A percentile compares a stretch with the other conserved stretches of the same genome.
These are phyloP conservation scores for Oryzias melastigma DNA, from an alignment of 2,113 vertebrate species.

Conservation along the genomic window DNA sequence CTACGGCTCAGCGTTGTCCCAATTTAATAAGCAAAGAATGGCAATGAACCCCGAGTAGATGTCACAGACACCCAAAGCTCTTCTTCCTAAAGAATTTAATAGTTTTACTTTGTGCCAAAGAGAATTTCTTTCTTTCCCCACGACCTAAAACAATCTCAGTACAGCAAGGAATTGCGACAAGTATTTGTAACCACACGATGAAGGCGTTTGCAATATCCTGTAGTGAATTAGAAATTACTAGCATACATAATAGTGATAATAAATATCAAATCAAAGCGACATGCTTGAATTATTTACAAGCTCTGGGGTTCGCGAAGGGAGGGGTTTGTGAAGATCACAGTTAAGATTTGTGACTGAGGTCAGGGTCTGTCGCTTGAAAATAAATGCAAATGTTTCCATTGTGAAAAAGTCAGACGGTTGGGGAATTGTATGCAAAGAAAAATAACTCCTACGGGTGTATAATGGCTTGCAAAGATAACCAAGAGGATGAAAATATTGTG, in stretches of 20 bases:
- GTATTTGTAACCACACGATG: not conserved
- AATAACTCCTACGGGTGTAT: too few relatives aligned
- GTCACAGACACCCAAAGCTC: constrained; percentile 9
- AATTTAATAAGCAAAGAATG: constrained; percentile 1
- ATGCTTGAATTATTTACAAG: too few relatives aligned
- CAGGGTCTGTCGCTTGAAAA: too few relatives aligned
- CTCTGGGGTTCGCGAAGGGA: too few relatives aligned
- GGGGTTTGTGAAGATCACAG: too few relatives aligned
- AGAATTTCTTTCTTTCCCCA: too few relatives aligned
- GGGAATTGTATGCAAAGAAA: too few relatives aligned
- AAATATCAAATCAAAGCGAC: not conserved
- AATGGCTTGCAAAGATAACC: too few relatives aligned
- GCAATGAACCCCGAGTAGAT: constrained; percentile 6
- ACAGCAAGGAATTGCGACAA: not conserved
- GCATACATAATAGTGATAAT: not conserved
- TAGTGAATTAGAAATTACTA: not conserved
- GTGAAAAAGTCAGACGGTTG: too few relatives aligned
- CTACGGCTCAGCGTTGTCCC: constrained; percentile 1
- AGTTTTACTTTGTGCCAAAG: constrained; percentile 18
- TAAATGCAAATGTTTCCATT: too few relatives aligned
- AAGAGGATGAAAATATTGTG: too few relatives aligned
- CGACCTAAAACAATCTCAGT: not conserved
- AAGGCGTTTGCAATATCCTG: not conserved
- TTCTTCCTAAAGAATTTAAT: not conserved
- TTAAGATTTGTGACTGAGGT: too few relatives aligned